Evolutionary conservation across 2,113 vertebrate species (phyloP).

Genomic region (Nipponia nippon): DNA sequence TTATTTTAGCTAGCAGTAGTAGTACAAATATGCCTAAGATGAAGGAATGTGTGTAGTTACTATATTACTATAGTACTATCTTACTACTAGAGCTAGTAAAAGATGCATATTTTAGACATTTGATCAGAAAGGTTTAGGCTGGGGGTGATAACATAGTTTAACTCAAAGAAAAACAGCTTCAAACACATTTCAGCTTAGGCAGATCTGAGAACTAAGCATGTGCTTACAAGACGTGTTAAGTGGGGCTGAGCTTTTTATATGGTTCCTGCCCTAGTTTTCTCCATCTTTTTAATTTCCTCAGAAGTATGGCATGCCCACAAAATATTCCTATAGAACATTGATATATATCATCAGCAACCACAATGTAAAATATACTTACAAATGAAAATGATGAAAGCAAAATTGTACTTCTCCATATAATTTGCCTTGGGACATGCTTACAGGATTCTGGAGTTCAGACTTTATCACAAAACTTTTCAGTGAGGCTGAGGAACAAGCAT

Average conservation of each 20-base stretch:
- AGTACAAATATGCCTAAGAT: neutral
- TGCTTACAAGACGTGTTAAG: neutral
- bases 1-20: neutral
- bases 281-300: neutral
- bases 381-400: neutral
- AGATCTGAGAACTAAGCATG: neutral
- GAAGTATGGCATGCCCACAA: neutral
- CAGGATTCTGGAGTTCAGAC: neutral
- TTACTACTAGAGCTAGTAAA: neutral
- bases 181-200: neutral
- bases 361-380: neutral
- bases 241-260: neutral
- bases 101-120: neutral
- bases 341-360: neutral
- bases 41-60: neutral
- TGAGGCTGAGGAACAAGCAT: neutral
- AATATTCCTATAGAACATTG: neutral
- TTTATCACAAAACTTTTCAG: neutral
- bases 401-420: neutral
- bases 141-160: neutral
- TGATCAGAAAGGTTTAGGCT: neutral
- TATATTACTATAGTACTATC: neutral
- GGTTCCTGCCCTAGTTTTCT: neutral
- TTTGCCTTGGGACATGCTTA: neutral
- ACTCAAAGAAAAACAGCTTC: neutral